Evolutionary conservation across 1,140 invertebrate species (phyloP).

Genomic region (Saxidomus purpurata): DNA sequence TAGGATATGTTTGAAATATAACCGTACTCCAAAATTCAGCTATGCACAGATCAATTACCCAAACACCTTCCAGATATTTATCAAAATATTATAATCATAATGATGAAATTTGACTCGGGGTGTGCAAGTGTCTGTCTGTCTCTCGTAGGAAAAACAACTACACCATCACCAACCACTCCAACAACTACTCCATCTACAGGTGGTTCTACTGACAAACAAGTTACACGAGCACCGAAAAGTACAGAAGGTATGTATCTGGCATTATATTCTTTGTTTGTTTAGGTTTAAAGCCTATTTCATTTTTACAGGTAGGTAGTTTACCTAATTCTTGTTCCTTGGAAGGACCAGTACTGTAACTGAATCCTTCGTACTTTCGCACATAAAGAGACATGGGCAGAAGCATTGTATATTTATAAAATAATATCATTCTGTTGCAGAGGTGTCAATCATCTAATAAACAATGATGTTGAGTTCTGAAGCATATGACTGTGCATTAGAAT

Average conservation of each 20-base stretch:
- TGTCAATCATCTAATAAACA: no score
- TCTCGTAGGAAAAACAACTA: constrained; percentile 51
- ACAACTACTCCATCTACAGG: neutral
- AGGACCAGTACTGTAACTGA: no score
- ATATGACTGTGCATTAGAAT: no score
- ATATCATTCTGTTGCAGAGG: no score
- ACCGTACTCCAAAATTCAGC: neutral
- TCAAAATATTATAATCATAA: neutral
- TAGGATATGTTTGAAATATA: neutral
- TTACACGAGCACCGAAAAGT: neutral
- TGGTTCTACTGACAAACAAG: neutral
- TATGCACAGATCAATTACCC: neutral
- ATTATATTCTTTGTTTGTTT: neutral
- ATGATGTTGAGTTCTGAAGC: no score
- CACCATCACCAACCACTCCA: constrained; percentile 31
- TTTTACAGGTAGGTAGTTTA: no score
- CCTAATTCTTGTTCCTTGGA: no score
- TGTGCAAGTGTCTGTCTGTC: constrained; percentile 37
- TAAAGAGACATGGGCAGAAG: no score
- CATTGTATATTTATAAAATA: no score
- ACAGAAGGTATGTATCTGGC: neutral
- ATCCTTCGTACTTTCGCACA: no score
- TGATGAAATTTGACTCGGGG: neutral
- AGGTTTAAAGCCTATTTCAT: neutral
- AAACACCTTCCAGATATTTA: neutral